A percentile compares a stretch with the other conserved stretches of the same genome.
phyloP scores from a whole-genome alignment of 2,113 vertebrate genomes.

The Thalassarche chlororhynchos region DNA sequence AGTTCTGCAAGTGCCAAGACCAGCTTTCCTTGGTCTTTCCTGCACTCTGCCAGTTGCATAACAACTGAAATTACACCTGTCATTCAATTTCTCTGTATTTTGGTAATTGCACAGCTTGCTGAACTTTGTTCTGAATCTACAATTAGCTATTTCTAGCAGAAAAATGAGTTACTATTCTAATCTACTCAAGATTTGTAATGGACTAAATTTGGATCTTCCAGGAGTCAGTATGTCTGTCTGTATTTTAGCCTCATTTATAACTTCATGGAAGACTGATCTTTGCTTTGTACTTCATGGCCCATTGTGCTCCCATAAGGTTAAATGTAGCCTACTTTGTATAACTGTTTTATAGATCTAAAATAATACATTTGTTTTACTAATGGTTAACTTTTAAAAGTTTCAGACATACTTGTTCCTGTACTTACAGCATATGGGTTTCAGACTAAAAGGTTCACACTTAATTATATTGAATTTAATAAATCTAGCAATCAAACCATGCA shows the following conservation, averaged over 20 bases:
- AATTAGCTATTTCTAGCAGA: conserved; percentile 25
- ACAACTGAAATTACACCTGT: not conserved
- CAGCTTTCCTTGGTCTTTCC: not conserved
- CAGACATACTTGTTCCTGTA: not conserved
- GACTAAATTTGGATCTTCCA: conserved; percentile 39
- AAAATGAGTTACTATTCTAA: conserved; percentile 50
- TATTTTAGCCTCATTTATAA: conserved; percentile 9
- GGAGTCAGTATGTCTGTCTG: conserved; percentile 49
- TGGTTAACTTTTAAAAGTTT: not conserved
- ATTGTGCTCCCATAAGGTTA: conserved; percentile 26
- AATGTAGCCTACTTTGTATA: not conserved
- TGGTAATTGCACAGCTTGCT: conserved; percentile 23
- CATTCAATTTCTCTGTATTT: conserved; percentile 37
- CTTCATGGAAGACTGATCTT: conserved; percentile 12
- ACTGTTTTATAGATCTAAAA: not conserved
- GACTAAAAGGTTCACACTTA: not conserved
- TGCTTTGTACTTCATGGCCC: conserved; percentile 54
- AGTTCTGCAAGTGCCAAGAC: not conserved
- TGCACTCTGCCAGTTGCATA: not conserved
- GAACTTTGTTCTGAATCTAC: conserved; percentile 38
- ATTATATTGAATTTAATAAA: conserved; percentile 10
- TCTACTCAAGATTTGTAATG: not conserved
- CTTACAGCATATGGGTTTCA: not conserved
- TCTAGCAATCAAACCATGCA: not conserved
- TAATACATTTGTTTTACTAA: not conserved